Evolutionary conservation across 1,140 invertebrate genomes (phyloP), one percentile per base, ranked within the genome.

Genomic region (Tyrophagus putrescentiae): DNA sequence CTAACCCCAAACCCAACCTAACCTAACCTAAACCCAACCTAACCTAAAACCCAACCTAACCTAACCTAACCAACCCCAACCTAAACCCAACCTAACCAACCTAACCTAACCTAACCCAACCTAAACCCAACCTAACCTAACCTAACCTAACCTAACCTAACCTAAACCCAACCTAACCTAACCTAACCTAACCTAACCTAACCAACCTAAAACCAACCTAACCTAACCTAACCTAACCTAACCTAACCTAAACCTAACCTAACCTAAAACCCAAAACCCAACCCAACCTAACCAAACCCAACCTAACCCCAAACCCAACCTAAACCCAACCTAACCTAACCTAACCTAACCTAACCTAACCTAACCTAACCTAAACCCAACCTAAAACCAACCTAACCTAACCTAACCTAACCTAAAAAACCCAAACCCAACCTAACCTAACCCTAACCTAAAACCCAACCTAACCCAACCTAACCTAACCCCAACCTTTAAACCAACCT

Each of bases 31-130:
- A n/a, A 63, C 62, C 62, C 57, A 64, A 64, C 64, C 61, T 60
- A 65, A 65, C 64, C 64, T 62, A n/a, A n/a, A n/a, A n/a, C n/a
- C n/a, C n/a, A 65, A 65, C 64, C 64, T 60, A 65, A 65, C 64
- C 64, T 56, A 63, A 65, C 64, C 64, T 60, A 63, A 65, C 64
- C 60, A 54, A 65, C 57, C n/a, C n/a, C n/a, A n/a, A 56, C 66
- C 53, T 28, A 48, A 48, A 18, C 65, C 39, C 58, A 65, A 32
- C 32, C 44, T 44, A 64, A 60, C 60, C 42, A 64, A 18, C 45
- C 18, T 57, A 41, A 59, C 48, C 44, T 57, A 48, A 60, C 64
- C 63, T 53, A 39, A 66, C 61, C 65, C 62, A 57, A 60, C 64
- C 41, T 57, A n/a, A n/a, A n/a, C n/a, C n/a, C n/a, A n/a, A n/a